phyloP scores from a whole-genome alignment of 2,797 vertebrate genomes.

The Dipus sagitta region DNA sequence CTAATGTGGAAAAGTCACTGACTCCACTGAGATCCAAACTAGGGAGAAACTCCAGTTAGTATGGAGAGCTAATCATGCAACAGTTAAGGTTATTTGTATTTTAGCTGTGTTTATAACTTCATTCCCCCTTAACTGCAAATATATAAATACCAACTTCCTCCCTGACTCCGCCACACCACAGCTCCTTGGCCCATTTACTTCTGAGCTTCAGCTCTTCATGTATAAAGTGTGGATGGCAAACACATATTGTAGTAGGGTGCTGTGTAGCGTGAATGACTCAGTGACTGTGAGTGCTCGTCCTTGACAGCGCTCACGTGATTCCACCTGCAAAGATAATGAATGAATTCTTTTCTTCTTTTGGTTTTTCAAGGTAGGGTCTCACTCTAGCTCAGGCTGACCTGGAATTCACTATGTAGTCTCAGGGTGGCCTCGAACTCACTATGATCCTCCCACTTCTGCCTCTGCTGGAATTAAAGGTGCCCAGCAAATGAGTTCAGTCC shows the following conservation, averaged over 20 bases:
- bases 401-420: no score
- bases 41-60: background rate
- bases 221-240: background rate
- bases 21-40: background rate
- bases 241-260: background rate
- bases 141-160: no score
- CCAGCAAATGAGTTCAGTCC: background rate
- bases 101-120: background rate
- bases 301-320: background rate
- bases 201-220: constrained; percentile 15
- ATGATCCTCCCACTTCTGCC: no score
- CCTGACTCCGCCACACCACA: no score
- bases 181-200: background rate
- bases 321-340: constrained; percentile 9
- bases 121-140: background rate
- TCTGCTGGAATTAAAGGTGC: no score
- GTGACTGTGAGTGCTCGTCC: background rate
- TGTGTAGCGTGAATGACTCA: background rate
- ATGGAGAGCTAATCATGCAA: background rate
- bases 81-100: background rate
- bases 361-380: constrained; percentile 41
- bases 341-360: constrained; percentile 34
- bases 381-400: background rate
- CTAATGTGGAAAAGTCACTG: background rate
- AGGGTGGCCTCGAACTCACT: no score